Percentiles rank a stretch among this genome's conserved stretches.
These are phyloP conservation scores for Drosophila leonis DNA, from an alignment of 2,888 invertebrate species.

Conservation along the genomic window DNA sequence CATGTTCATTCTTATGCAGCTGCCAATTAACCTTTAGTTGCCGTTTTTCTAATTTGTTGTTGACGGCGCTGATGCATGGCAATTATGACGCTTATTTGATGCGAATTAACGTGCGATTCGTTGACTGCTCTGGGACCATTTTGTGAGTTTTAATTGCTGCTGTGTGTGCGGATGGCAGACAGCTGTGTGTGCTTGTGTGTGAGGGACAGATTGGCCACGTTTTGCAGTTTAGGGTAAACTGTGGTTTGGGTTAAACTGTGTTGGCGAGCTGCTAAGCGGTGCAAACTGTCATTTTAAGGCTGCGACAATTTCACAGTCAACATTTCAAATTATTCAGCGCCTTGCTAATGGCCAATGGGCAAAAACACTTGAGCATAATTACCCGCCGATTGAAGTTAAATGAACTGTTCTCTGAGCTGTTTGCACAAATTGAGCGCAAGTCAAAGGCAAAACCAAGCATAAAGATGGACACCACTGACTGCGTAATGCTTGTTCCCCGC, in stretches of 20 bases:
- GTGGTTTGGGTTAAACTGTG: not conserved
- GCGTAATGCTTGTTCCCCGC: not conserved
- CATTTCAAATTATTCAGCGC: slow-evolving; percentile 17
- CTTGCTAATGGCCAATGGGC: slow-evolving; percentile 68
- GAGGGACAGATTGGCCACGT: slow-evolving; percentile 4
- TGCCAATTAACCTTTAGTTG: slow-evolving; percentile 15
- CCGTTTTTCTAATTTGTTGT: slow-evolving; percentile 15
- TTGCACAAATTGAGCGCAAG: slow-evolving; percentile 51
- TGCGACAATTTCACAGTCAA: slow-evolving; percentile 42
- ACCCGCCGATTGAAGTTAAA: slow-evolving; percentile 77
- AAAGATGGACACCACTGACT: not conserved
- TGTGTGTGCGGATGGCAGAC: slow-evolving; percentile 13
- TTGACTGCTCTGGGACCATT: slow-evolving; percentile 39
- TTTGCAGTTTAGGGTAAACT: slow-evolving; percentile 3
- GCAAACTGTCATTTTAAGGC: slow-evolving; percentile 40
- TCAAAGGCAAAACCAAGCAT: slow-evolving; percentile 5
- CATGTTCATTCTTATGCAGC: not conserved
- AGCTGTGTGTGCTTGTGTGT: not conserved
- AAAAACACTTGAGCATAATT: slow-evolving; percentile 67
- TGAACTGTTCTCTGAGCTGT: slow-evolving; percentile 66
- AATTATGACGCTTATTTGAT: slow-evolving; percentile 65
- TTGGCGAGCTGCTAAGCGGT: slow-evolving; percentile 3
- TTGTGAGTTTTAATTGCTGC: slow-evolving; percentile 59
- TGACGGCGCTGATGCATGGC: slow-evolving; percentile 40
- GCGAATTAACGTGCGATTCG: slow-evolving; percentile 59